These are phyloP conservation scores for Ochropleura plecta DNA, from an alignment of 2,888 invertebrate species.

Conservation along the genomic window DNA sequence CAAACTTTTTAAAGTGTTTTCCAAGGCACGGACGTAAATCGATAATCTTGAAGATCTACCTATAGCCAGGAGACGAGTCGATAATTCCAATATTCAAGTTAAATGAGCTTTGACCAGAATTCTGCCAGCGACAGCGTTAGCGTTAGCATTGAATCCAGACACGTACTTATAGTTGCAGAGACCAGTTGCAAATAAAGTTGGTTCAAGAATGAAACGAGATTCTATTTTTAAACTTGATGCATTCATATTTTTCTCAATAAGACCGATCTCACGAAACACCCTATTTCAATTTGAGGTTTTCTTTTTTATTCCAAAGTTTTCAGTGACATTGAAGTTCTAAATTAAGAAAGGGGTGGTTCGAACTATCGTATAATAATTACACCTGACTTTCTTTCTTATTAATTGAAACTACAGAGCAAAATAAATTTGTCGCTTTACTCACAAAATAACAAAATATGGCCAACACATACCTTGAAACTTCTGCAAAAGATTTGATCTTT, in stretches of 20 bases:
- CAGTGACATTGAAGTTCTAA: not conserved
- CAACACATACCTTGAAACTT: slow-evolving; percentile 4
- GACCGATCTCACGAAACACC: not conserved
- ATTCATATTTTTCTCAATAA: not conserved
- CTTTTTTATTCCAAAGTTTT: not conserved
- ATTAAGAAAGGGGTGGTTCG: not conserved
- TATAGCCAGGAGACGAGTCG: too few species aligned
- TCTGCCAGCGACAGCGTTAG: not conserved
- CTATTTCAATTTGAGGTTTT: not conserved
- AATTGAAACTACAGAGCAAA: not conserved
- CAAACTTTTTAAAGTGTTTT: too few species aligned
- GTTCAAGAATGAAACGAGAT: not conserved
- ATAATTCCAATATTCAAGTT: not conserved
- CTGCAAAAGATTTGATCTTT: slow-evolving; percentile 13
- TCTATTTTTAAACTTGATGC: not conserved
- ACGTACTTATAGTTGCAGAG: not conserved
- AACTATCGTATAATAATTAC: not conserved
- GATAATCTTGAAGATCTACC: too few species aligned
- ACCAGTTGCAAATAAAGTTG: not conserved
- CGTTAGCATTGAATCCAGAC: not conserved
- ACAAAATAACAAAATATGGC: not conserved
- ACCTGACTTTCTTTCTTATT: not conserved
- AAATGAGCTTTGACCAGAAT: not conserved
- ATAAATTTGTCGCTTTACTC: not conserved
- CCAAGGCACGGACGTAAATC: too few species aligned